A percentile compares a stretch with the other conserved stretches of the same genome.
Conservation (phyloP, 2,888 invertebrate species). For the Hymenopus coronatus region DNA sequence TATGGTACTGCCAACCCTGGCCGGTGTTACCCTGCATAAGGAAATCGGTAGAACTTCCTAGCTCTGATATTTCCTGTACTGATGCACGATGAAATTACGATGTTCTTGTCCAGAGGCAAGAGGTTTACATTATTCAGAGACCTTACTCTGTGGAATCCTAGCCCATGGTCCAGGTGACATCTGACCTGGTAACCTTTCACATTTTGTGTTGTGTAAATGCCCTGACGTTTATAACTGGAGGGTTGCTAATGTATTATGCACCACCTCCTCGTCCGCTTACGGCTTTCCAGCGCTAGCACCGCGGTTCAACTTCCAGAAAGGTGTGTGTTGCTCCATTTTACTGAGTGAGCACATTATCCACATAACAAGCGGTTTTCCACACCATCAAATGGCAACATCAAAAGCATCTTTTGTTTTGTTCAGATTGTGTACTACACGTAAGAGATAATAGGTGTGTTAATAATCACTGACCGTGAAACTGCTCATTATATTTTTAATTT, state of each 20-base stretch:
- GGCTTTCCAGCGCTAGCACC: neutral
- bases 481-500: no score
- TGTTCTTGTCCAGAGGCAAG: neutral
- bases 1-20: no score
- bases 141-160: neutral
- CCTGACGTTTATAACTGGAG: constrained; percentile 31
- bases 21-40: no score
- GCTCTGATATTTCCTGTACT: neutral
- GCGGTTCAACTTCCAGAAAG: neutral
- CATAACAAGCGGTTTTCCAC: neutral
- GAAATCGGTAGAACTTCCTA: no score
- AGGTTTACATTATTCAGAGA: neutral
- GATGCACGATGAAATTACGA: neutral
- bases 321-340: neutral
- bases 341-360: neutral
- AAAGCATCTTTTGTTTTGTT: neutral
- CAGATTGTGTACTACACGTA: neutral
- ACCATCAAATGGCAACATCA: neutral
- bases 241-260: constrained; percentile 27
- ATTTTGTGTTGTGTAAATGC: neutral
- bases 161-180: neutral
- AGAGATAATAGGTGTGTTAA: neutral
- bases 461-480: neutral
- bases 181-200: neutral
- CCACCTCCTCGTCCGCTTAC: neutral